Evolutionary conservation across 2,797 vertebrate species (phyloP), one percentile per base, ranked within the genome.

Genomic region (Channallabes apus): DNA sequence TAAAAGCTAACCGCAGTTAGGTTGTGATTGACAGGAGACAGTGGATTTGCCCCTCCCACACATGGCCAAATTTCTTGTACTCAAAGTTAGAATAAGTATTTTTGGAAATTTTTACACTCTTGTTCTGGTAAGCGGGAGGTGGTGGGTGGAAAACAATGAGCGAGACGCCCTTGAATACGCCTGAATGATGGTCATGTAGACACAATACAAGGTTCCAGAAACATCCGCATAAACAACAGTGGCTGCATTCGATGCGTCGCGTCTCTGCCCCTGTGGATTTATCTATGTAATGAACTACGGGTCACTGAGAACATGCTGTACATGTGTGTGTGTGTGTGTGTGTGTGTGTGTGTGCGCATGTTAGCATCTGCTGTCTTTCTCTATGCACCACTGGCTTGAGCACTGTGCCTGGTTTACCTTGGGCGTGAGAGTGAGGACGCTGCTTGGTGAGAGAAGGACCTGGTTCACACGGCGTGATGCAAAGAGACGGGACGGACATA

Each of bases 381-480:
- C 69, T 46, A 22, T 22, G 35, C 46, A 27, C 4, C 46, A 64
- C 54, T 84, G 62, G 67, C 46, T 84, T 56, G 11, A 27, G 46
- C 51, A n/a, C 20, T 4, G 41, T 38, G 46, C 2, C 61, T 68
- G 58, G 62, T 82, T 85, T 77, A 76, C 79, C 82, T 72, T 83
- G 68, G 65, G 81, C 24, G n/a, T 83, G 81, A 56, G 80, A 68
- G 41, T 1, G 71, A 51, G 41, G 82, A 41, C 24, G 73, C 3
- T 81, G 62, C 32, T 62, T 58, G 80, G 76, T 2, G 20, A 54
- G 78, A 56, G 82, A 62, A 0, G 75, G 84, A 62, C 80, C 82
- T 56, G 58, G 73, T 84, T 38, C 86, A 73, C 83, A 62, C 83
- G 0, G 91, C 91, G 92, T 0, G 94, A 94, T 89, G 5, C 89